A percentile compares a stretch with the other conserved stretches of the same genome.
Conservation (phyloP, 2,888 invertebrate species). For the Synergus itoensis region DNA sequence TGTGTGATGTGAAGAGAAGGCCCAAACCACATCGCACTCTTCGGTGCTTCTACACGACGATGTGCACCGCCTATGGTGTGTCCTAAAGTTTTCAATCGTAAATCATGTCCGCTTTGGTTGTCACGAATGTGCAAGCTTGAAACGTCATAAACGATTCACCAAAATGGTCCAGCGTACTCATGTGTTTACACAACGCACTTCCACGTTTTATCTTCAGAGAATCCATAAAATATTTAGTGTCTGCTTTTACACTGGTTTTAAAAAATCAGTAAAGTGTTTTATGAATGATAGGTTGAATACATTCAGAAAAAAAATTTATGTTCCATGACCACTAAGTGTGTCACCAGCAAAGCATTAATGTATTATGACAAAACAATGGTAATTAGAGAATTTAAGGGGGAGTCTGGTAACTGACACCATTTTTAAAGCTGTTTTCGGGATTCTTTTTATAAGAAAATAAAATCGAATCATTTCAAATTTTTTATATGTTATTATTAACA, state of each 20-base stretch:
- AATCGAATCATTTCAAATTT: no score
- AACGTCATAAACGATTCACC: conserved; percentile 1
- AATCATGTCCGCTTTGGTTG: not conserved
- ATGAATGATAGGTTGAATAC: not conserved
- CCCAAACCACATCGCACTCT: conserved; percentile 48
- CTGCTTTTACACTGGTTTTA: not conserved
- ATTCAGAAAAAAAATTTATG: not conserved
- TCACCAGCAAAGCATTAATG: not conserved
- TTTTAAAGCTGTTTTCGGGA: no score
- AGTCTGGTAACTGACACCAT: no score
- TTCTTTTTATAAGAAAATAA: no score
- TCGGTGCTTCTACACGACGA: conserved; percentile 38
- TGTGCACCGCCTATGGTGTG: conserved; percentile 5
- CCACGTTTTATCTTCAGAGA: not conserved
- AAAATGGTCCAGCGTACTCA: not conserved
- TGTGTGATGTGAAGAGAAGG: conserved; percentile 40
- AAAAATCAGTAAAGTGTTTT: not conserved
- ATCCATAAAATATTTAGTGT: not conserved
- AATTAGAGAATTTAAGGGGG: not conserved
- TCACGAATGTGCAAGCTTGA: not conserved
- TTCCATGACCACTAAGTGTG: no score
- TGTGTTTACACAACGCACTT: conserved; percentile 3
- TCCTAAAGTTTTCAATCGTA: conserved; percentile 10
- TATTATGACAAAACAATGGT: not conserved
- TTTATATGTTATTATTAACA: no score